Evolutionary conservation across 2,888 invertebrate genomes (phyloP).

Genomic region (Pseudococcus viburni): DNA sequence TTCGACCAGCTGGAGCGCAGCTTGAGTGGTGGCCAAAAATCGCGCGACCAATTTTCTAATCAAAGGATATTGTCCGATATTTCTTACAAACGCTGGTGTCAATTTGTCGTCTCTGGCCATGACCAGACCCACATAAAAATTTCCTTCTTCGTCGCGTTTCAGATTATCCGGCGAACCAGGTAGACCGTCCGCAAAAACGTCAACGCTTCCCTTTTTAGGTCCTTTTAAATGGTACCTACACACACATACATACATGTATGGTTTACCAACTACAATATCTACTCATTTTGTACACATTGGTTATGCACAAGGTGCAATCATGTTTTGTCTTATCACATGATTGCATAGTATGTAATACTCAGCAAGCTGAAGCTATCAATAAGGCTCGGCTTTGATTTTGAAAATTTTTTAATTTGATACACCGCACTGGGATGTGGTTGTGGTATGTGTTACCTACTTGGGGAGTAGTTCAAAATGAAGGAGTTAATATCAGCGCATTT

Average conservation of each 20-base stretch:
- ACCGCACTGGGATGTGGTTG: no score
- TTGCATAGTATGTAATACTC: no score
- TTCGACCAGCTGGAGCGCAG: slow-evolving; percentile 60
- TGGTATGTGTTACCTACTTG: no score
- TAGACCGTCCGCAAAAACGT: slow-evolving; percentile 85
- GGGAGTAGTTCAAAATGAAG: no score
- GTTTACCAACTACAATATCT: no score
- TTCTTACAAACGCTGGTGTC: slow-evolving; percentile 18
- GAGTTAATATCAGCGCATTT: no score
- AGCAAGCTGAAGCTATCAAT: no score
- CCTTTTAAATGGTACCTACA: slow-evolving; percentile 83
- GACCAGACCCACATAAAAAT: slow-evolving; percentile 79
- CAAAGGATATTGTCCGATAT: slow-evolving; percentile 67
- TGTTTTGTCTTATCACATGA: no score
- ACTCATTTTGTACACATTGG: no score
- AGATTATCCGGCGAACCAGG: slow-evolving; percentile 82
- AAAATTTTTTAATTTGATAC: no score
- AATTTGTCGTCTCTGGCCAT: slow-evolving; percentile 72
- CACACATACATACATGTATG: not conserved
- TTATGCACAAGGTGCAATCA: no score
- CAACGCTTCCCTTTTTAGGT: slow-evolving; percentile 82
- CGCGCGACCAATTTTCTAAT: slow-evolving; percentile 66
- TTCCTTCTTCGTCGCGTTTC: slow-evolving; percentile 76
- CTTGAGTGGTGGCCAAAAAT: slow-evolving; percentile 64
- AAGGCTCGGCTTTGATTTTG: no score